Evolutionary conservation across 2,797 vertebrate genomes (phyloP), one percentile per base, ranked within the genome.

Genomic region (Champsocephalus esox): DNA sequence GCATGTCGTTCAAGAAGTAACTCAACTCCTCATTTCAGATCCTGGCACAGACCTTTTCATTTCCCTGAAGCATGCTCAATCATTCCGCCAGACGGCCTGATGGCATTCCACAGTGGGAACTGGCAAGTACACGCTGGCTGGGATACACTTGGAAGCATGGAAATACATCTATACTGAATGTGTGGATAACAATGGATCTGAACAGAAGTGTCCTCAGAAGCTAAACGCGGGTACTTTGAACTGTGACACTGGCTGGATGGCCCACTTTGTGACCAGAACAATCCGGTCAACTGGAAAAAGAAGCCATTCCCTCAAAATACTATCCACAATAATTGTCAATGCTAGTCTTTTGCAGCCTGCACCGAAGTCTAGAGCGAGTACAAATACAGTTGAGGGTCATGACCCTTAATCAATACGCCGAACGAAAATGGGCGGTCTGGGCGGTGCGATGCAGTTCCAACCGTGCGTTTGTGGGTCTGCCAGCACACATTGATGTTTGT

Each of bases 401-500:
- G 14, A 16, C 34, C 54, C 41, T 7, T 55, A 61, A 71, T 77
- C 63, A 1, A 77, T 59, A 28, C 3, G 14, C 3, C 21, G 19
- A 16, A 45, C 8, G 5, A 9, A 43, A 3, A 19, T 19, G 19
- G 19, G 54, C 55, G 1, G 48, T 45, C 4, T 14, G 16, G 16
- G n/a, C 55, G 41, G 67, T 28, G 32, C 5, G 72, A 67, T 55
- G 28, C 34, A 59, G 28, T 21, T 7, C 21, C 41, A 64, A 79
- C 51, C 58, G 66, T 46, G 21, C 2, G 12, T 76, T 61, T 52
- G 28, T 56, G 8, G 32, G 67, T 57, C 65, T 13, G 38, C 41
- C 70, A 54, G n/a, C 21, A 79, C 66, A 69, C 57, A 64, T 19
- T 4, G 70, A 78, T 66, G 61, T 72, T 17, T 49, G 66, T 70